Conservation (phyloP, 2,113 vertebrate species). For the Sebastes fasciatus region DNA sequence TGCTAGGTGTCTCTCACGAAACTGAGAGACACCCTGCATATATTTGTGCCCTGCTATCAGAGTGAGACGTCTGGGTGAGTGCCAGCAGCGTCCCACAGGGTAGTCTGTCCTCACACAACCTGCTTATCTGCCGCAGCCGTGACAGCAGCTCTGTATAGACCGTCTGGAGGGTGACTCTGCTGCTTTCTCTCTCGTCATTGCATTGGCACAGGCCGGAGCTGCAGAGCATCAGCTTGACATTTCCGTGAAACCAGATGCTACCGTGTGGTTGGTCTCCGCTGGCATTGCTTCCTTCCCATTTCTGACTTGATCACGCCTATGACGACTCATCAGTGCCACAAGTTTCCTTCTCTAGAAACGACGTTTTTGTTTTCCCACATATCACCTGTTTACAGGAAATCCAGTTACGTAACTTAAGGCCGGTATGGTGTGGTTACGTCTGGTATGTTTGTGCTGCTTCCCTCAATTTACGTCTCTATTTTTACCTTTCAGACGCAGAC, state of each 20-base stretch:
- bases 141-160: slow-evolving; percentile 45
- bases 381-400: slow-evolving; percentile 77
- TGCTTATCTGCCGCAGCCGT: slow-evolving; percentile 62
- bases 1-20: slow-evolving; percentile 21
- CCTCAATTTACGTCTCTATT: slow-evolving; percentile 67
- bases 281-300: slow-evolving; percentile 75
- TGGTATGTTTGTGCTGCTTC: slow-evolving; percentile 39
- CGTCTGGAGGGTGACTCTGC: slow-evolving; percentile 34
- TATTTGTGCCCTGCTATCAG: slow-evolving; percentile 69
- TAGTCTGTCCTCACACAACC: slow-evolving; percentile 47
- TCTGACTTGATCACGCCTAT: slow-evolving; percentile 43
- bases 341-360: slow-evolving; percentile 62
- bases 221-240: slow-evolving; percentile 31
- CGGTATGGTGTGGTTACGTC: not conserved
- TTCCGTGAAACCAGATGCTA: slow-evolving; percentile 50
- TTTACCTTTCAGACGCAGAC: slow-evolving; percentile 31
- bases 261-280: slow-evolving; percentile 48
- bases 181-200: not conserved
- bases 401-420: not conserved
- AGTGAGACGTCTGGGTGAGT: slow-evolving; percentile 50
- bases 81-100: slow-evolving; percentile 42
- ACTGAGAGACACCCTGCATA: slow-evolving; percentile 41
- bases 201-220: slow-evolving; percentile 3
- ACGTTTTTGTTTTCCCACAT: slow-evolving; percentile 49
- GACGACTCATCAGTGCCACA: slow-evolving; percentile 25